These are phyloP conservation scores for Drosophila vallismaia DNA, from an alignment of 2,888 invertebrate species.

Conservation along the genomic window DNA sequence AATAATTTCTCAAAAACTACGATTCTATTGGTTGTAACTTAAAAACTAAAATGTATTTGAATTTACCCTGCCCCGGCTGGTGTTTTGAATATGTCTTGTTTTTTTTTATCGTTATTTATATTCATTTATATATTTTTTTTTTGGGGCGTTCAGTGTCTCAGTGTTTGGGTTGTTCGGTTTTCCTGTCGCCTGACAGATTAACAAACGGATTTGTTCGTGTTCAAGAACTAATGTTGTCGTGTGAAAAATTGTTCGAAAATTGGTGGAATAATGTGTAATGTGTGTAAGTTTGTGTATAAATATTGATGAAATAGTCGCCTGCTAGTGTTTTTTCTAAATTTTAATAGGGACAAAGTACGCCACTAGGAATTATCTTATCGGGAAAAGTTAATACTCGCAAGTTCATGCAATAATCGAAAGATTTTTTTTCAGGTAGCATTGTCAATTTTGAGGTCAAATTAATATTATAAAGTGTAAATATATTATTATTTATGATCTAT, in stretches of 20 bases:
- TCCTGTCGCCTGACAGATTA: constrained; percentile 19
- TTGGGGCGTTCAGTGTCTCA: constrained; percentile 1
- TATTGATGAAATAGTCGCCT: background rate
- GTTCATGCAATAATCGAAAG: constrained; percentile 23
- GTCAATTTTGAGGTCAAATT: background rate
- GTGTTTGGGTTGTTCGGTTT: background rate
- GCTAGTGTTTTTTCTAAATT: background rate
- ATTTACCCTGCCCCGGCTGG: constrained; percentile 27
- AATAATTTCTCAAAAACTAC: constrained; percentile 69
- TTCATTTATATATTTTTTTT: constrained; percentile 15
- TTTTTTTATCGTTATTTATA: background rate
- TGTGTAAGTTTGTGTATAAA: background rate
- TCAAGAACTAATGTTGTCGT: background rate
- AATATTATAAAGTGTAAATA: background rate
- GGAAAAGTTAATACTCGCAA: constrained; percentile 6
- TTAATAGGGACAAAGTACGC: constrained; percentile 6
- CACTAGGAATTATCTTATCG: constrained; percentile 22
- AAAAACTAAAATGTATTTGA: constrained; percentile 69
- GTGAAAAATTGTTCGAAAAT: background rate
- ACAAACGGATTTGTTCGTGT: constrained; percentile 11
- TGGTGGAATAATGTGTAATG: background rate
- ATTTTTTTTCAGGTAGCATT: constrained; percentile 6
- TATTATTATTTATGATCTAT: too few species aligned
- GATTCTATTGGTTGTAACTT: constrained; percentile 65
- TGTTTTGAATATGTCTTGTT: constrained; percentile 31